Base-by-base conservation (phyloP, 2,888 invertebrate genomes). In the Creontiades dilutus region DNA sequence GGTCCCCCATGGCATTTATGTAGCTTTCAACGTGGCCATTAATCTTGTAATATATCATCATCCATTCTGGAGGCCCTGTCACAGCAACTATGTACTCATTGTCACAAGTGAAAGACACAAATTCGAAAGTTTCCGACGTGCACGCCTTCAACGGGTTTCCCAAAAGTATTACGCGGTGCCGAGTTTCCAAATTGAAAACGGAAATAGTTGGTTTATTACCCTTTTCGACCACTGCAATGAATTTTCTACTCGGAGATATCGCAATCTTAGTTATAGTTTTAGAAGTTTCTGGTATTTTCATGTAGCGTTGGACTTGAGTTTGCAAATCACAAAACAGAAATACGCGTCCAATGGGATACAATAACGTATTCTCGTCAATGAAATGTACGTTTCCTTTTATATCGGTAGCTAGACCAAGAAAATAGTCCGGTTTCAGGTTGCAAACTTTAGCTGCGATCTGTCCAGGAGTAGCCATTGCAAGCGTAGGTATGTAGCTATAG, bases 11-110 rank as follows among this genome's bases (percentile, higher is more conserved):
- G 0, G 96, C 95, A 93, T 96, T 96, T 0, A 95, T 95, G 89
- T 95, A 95, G 90, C 96, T 96, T 92, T 97, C 96, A 52, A 97
- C 95, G 93, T 96, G 96, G 13, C 96, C 96, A 93, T 96, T 96
- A 96, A 96, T 95, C 93, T 96, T 96, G 94, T 97, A 97, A 93
- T 96, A 95, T 92, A 97, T 94, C 94, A 97, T 94, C 92, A 95
- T 95, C 96, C 96, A 96, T 93, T 98, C 97, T 0, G 98, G 97
- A 91, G 96, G 96, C 1, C 96, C 96, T 0, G 97, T 96, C 52
- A 98, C 95, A 0, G 96, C 95, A 0, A 96, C 95, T 13, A 99
- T 93, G 91, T 96, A 96, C 93, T 96, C 97, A 0, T 96, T 97
- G 93, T 98, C 98, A 91, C 94, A 95, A 0, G 97, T 96, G 92